Conservation (phyloP, 2,113 vertebrate species). For the Speoplatyrhinus poulsoni region DNA sequence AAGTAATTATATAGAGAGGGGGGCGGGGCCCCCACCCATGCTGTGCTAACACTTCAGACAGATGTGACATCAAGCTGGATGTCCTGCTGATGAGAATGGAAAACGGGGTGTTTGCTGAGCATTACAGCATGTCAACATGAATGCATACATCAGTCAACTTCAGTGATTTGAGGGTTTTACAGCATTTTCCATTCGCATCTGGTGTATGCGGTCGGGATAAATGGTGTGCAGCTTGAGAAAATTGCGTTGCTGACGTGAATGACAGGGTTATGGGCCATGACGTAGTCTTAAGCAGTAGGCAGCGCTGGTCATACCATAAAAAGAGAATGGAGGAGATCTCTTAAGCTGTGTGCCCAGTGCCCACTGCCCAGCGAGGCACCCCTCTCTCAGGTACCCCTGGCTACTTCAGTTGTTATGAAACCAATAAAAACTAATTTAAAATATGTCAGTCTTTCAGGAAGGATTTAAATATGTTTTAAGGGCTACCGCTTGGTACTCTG, state of each 20-base stretch:
- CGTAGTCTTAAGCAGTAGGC: constrained; percentile 54
- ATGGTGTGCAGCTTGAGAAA: constrained; percentile 75
- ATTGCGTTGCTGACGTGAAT: constrained; percentile 67
- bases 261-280: constrained; percentile 63
- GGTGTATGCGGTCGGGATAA: constrained; percentile 68
- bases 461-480: not conserved
- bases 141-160: constrained; percentile 64
- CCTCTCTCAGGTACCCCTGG: not conserved
- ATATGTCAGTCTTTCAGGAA: not conserved
- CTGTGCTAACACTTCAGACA: not conserved
- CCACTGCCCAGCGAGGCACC: not conserved
- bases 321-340: constrained; percentile 26
- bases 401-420: too few relatives aligned
- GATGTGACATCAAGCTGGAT: constrained; percentile 7
- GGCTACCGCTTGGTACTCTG: not conserved
- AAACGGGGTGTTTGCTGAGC: constrained; percentile 27
- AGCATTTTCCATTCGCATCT: constrained; percentile 76
- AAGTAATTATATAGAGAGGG: too few relatives aligned
- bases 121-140: constrained; percentile 51
- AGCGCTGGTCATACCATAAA: constrained; percentile 30
- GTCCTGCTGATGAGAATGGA: constrained; percentile 29
- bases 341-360: not conserved
- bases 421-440: too few relatives aligned
- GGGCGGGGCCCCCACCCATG: too few relatives aligned
- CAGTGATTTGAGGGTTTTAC: constrained; percentile 63